Conservation (phyloP, 2,888 invertebrate genomes). For the Yponomeuta sedellus region DNA sequence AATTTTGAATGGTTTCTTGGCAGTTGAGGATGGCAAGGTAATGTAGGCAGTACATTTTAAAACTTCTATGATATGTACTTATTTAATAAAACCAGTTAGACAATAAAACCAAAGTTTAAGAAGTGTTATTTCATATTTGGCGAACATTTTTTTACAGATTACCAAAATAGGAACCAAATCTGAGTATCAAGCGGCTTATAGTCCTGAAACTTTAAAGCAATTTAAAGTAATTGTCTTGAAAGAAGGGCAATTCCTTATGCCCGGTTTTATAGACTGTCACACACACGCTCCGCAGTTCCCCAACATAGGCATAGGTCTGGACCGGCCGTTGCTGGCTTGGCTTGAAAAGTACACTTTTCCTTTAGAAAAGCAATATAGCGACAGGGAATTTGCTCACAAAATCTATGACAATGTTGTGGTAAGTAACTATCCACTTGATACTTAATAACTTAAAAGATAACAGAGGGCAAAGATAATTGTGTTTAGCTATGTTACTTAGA, state of each 20-base stretch:
- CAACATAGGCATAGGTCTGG: constrained; percentile 89
- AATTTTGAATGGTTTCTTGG: constrained; percentile 71
- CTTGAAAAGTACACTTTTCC: constrained; percentile 90
- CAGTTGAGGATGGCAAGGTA: constrained; percentile 78
- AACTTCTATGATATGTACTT: neutral
- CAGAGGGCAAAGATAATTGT: neutral
- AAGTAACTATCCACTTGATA: constrained; percentile 46
- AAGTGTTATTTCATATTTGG: neutral
- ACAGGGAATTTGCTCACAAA: constrained; percentile 80
- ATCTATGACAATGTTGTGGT: constrained; percentile 90
- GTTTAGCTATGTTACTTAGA: neutral
- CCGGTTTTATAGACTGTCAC: constrained; percentile 93
- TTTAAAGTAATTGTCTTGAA: constrained; percentile 35
- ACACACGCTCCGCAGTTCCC: constrained; percentile 94
- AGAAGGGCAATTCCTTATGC: constrained; percentile 83
- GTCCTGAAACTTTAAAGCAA: constrained; percentile 30
- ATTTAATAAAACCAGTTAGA: too few relatives aligned
- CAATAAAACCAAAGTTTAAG: neutral
- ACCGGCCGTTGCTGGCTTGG: constrained; percentile 89
- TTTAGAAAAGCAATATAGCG: constrained; percentile 82
- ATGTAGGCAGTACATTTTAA: constrained; percentile 58
- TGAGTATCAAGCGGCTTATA: constrained; percentile 34
- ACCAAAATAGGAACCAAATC: constrained; percentile 36
- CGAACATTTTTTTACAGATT: constrained; percentile 38
- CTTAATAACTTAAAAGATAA: neutral